Evolutionary conservation across 2,797 vertebrate genomes (phyloP), one percentile per base, ranked within the genome.

Genomic region (Enoplosus armatus): DNA sequence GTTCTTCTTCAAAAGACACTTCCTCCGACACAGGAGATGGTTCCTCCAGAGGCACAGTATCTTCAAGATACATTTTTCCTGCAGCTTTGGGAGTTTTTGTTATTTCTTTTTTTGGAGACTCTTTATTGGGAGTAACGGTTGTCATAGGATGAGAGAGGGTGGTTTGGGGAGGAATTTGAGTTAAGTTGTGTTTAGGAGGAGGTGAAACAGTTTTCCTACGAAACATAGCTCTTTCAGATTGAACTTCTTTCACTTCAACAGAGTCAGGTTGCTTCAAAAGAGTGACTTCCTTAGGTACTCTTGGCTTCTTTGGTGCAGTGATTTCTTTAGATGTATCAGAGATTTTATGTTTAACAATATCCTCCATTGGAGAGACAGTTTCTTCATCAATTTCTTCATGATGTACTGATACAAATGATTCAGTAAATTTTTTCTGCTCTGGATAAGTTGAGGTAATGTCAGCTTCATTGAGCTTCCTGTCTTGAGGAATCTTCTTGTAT

Each of bases 181-280:
- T 14, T 41, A 58, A 6, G 14, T 58, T 39, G 48, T 79, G 61
- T 51, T 89, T 62, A n/a, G 73, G 18, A 74, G 51, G 45, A 26
- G 58, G 45, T 0, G 27, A 55, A 33, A 24, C 12, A 20, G 10
- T 26, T 60, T 71, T 22, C 16, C 22, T 14, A 24, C 0, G 3
- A 24, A 60, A 48, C 65, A 89, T 72, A 81, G 75, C 76, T 79
- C 90, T 96, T 89, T 93, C 93, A 73, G 43, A 61, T 66, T n/a
- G 5, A 65, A 51, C 22, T 27, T 70, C 60, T 35, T 81, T 29
- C 0, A 27, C n/a, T 59, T 61, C 20, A 29, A 35, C 7, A n/a
- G 54, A 43, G 3, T 35, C 53, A n/a, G 14, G 45, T 68, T 79
- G 62, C 50, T 72, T 68, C 24, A 63, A n/a, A 22, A 24, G 2